Conservation (phyloP, 2,113 vertebrate species). For the Python bivittatus region DNA sequence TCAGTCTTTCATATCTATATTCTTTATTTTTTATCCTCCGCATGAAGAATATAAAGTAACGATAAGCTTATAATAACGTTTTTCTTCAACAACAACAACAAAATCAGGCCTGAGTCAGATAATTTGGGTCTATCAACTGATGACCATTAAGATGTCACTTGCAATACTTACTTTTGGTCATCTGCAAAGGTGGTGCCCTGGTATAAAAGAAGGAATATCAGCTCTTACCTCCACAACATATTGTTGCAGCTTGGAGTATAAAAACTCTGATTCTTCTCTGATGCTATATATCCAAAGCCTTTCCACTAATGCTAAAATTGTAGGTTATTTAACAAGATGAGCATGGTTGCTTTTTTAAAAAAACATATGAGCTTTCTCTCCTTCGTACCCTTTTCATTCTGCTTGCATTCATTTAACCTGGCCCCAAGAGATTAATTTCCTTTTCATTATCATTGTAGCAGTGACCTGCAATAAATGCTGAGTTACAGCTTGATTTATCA, state of each 20-base stretch:
- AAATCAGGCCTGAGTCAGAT: not conserved
- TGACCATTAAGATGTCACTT: not conserved
- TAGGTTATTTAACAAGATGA: not conserved
- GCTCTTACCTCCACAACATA: no score
- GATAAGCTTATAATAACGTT: not conserved
- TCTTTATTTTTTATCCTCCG: not conserved
- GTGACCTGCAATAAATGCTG: constrained; percentile 64
- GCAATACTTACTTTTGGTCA: not conserved
- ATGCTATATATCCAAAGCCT: not conserved
- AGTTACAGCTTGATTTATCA: constrained; percentile 69
- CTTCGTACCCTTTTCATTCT: not conserved
- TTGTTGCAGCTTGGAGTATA: not conserved
- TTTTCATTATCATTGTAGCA: constrained; percentile 55
- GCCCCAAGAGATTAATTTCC: constrained; percentile 69
- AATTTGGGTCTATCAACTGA: not conserved
- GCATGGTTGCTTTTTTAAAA: rapidly evolving
- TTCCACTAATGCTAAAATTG: not conserved
- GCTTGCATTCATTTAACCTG: constrained; percentile 57
- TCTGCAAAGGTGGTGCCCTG: not conserved
- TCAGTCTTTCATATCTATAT: not conserved
- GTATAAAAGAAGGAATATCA: not conserved
- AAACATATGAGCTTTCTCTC: rapidly evolving
- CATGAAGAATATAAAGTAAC: not conserved
- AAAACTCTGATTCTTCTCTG: not conserved
- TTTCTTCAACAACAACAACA: not conserved